Percentiles rank a stretch among this genome's conserved stretches.
These are phyloP conservation scores for Clarias macrocephalus DNA, from an alignment of 2,113 vertebrate genomes.

Conservation along the genomic window DNA sequence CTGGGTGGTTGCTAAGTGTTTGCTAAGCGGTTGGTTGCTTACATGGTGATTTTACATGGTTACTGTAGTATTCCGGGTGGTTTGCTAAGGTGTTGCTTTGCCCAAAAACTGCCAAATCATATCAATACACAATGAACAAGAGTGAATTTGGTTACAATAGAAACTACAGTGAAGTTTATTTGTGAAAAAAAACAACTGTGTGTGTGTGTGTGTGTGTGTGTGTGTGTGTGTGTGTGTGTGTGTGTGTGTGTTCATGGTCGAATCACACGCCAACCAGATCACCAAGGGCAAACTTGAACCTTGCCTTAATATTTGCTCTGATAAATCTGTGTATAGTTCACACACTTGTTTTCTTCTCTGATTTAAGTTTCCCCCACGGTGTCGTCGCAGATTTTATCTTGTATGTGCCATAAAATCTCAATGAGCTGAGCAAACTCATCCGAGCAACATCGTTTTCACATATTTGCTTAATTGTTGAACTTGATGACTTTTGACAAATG, in stretches of 20 bases:
- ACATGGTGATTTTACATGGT: too few relatives aligned
- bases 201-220: conserved; percentile 2
- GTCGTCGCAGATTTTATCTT: not conserved
- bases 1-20: not conserved
- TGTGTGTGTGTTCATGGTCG: conserved; percentile 10
- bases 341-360: not conserved
- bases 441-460: not conserved
- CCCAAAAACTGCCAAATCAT: not conserved
- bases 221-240: conserved; percentile 34
- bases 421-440: not conserved
- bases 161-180: not conserved
- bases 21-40: not conserved
- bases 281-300: conserved; percentile 2
- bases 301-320: not conserved
- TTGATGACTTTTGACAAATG: too few relatives aligned
- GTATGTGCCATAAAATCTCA: not conserved
- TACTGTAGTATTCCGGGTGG: not conserved
- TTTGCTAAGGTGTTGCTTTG: not conserved
- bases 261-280: not conserved
- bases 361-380: not conserved
- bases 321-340: not conserved
- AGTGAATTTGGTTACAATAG: not conserved
- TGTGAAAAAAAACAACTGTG: not conserved
- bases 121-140: not conserved
- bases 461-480: too few relatives aligned